Base-by-base conservation (phyloP, 1,140 invertebrate genomes). In the Camponotus pennsylvanicus region DNA sequence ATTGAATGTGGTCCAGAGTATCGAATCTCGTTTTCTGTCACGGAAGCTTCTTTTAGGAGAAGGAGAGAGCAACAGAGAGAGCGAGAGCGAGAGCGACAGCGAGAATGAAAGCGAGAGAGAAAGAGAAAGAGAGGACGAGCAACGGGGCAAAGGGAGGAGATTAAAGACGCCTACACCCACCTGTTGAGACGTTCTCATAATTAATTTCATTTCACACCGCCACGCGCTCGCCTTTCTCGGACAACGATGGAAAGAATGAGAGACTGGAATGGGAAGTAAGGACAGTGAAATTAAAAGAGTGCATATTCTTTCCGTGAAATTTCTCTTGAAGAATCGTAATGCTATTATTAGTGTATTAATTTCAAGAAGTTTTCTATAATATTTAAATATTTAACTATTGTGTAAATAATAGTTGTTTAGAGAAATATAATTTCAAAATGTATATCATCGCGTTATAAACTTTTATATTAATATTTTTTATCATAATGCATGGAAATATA, bases 141-240 rank as follows among this genome's bases (percentile, higher is more conserved):
- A 52, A 63, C 76, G 80, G 42, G 79, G 57, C 69, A 57, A 77
- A 76, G 87, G 84, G 83, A 85, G 90, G 32, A 93, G 93, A 94
- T 91, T 95, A 94, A 95, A 94, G 94, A 94, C 92, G 92, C 91
- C 91, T 93, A 92, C 94, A 94, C 91, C 94, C 94, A 95, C 94
- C 94, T 95, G 94, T 95, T 95, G 94, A 95, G 93, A 93, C 90
- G 91, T 90, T 91, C 92, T 95, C 93, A 94, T 95, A 95, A 95
- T 95, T 95, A 95, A 95, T 95, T 94, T 94, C 92, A 94, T 95
- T 94, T 95, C 92, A 93, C 94, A 94, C 94, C 93, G 92, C 91
- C 92, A 91, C 91, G 91, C 90, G 91, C 87, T 92, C 77, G 85
- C 85, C 87, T 91, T 89, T 75, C 89, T 91, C 83, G 89, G 83